These are phyloP conservation scores for Cosmia pyralina DNA, from an alignment of 2,888 invertebrate genomes.

Conservation along the genomic window DNA sequence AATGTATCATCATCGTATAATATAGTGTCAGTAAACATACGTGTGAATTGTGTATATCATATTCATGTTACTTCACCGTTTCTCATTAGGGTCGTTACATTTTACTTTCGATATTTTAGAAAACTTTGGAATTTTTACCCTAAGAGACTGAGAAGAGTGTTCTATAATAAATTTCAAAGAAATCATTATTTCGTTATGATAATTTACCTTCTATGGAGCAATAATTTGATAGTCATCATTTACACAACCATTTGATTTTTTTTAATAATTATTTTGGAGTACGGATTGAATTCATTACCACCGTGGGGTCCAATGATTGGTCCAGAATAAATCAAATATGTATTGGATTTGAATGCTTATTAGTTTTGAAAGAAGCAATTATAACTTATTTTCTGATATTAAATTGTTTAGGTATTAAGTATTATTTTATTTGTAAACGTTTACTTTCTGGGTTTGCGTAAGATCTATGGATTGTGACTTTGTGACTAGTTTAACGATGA, in stretches of 20 bases:
- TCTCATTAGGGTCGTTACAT: constrained; percentile 55
- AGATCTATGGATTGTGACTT: constrained; percentile 38
- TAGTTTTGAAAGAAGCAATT: constrained; percentile 35
- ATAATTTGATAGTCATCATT: constrained; percentile 55
- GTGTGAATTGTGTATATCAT: constrained; percentile 56
- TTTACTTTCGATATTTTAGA: constrained; percentile 60
- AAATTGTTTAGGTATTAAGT: constrained; percentile 35
- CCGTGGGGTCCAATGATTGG: constrained; percentile 73
- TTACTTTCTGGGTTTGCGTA: constrained; percentile 21
- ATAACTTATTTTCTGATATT: constrained; percentile 25
- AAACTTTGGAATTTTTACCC: constrained; percentile 84
- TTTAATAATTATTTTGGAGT: constrained; percentile 48
- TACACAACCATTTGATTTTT: constrained; percentile 38
- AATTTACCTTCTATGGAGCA: constrained; percentile 44
- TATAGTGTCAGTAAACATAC: constrained; percentile 53
- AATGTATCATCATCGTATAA: constrained; percentile 67
- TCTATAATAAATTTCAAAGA: constrained; percentile 83
- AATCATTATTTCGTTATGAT: constrained; percentile 67
- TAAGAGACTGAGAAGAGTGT: constrained; percentile 89
- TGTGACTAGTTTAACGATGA: constrained; percentile 4
- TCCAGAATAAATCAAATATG: constrained; percentile 64
- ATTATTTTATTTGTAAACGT: constrained; percentile 37
- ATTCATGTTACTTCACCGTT: constrained; percentile 56
- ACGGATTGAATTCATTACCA: constrained; percentile 62
- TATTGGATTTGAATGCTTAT: constrained; percentile 50